phyloP scores from a whole-genome alignment of 1,140 invertebrate genomes.

The Pachyrhynchus sulphureomaculatus region DNA sequence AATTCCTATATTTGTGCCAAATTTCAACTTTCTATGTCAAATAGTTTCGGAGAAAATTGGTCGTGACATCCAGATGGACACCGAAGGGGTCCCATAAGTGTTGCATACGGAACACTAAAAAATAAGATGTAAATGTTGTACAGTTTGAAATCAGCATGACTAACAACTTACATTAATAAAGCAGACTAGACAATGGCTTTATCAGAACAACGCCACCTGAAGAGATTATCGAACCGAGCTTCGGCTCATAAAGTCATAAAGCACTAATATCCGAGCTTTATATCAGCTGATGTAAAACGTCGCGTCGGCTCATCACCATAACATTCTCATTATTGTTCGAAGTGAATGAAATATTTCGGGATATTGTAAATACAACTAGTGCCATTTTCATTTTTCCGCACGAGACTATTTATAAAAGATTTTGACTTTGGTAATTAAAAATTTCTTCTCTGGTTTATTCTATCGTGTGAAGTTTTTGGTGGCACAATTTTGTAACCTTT shows the following conservation, averaged over 20 bases:
- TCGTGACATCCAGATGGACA: no score
- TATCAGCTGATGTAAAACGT: slow-evolving; percentile 13
- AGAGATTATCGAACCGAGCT: slow-evolving; percentile 10
- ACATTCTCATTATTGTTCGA: slow-evolving; percentile 24
- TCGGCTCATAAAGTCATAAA: slow-evolving; percentile 12
- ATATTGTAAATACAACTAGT: neutral
- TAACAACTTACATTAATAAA: no score
- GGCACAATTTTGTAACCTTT: no score
- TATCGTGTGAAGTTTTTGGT: no score
- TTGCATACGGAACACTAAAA: no score
- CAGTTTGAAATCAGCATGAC: no score
- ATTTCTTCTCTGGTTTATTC: no score
- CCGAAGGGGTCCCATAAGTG: no score
- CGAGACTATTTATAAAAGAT: neutral
- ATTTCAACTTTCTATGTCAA: no score
- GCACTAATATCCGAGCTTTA: slow-evolving; percentile 20
- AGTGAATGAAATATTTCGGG: neutral
- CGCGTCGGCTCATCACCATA: slow-evolving; percentile 21
- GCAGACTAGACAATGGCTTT: slow-evolving; percentile 6
- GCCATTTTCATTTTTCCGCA: neutral
- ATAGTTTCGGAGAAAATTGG: no score
- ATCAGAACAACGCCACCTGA: neutral
- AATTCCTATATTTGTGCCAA: no score
- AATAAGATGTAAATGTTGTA: no score
- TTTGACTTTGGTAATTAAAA: slow-evolving; percentile 9